Base-by-base conservation (phyloP, 35 echinoderm and acorn worm species). In the Diadema setosum region DNA sequence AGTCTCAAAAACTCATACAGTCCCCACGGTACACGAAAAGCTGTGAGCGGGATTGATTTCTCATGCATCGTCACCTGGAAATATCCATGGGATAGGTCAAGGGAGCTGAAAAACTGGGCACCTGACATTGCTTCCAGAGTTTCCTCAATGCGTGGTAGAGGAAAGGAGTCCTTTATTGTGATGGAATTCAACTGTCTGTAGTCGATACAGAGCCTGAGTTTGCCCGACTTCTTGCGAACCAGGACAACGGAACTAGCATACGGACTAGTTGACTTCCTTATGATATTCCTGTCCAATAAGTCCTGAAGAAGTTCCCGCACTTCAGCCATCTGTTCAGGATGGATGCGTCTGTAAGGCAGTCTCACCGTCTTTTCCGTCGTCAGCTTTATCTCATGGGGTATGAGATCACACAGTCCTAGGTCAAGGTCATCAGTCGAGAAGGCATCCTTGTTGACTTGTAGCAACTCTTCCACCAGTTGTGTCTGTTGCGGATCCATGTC, bases 31-130 rank as follows among this genome's bases (percentile, higher is more conserved):
- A 93, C 91, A 30, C 91, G n/a, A 23, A 87, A 88, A 5, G 91
- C 91, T 46, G 91, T 88, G 31, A 81, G 64, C 8, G 29, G 36
- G 2, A 93, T 69, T 31, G 84, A 87, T 2, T 93, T 63, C 11
- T 21, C 8, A 46, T 88, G 26, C 91, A 93, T 93, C 4, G 73
- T 29, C 3, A 87, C 58, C 42, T 87, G 91, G 56, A 85, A 75
- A 50, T 89, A 93, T 1, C 86, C 91, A 49, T 93, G 91, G 12
- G 91, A 42, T 20, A 93, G 44, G 76, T 93, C 91, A 41, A 93
- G n/a, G 2, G 85, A 43, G 33, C 58, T 56, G 39, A 88, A 93
- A 42, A 74, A 93, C 20, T 42, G 24, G 0, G 91, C 91, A 14
- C 91, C 91, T 27, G 42, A 39, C n/a, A 93, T 26, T 3, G 86